A percentile compares a stretch with the other conserved stretches of the same genome.
These are phyloP conservation scores for Anisognathus igniventris DNA, from an alignment of 2,797 vertebrate genomes.

Conservation along the genomic window DNA sequence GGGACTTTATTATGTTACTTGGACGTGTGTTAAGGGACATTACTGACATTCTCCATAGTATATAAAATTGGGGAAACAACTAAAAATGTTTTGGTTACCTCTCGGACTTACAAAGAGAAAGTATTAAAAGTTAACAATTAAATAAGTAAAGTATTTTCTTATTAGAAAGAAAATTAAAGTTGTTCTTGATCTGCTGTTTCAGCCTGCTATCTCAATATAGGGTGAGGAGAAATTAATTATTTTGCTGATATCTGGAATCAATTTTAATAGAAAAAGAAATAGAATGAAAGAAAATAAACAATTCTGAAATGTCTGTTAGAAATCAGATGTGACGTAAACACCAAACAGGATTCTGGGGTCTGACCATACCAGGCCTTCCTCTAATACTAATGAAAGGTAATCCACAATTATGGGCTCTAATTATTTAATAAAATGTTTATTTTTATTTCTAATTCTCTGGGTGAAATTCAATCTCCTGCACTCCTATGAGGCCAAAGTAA, in stretches of 20 bases:
- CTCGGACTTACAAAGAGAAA: slow-evolving; percentile 27
- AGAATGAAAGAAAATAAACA: slow-evolving; percentile 15
- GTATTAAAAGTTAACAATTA: slow-evolving; percentile 65
- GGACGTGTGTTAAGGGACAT: slow-evolving; percentile 67
- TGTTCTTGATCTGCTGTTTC: slow-evolving; percentile 37
- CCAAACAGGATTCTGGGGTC: neutral
- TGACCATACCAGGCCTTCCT: neutral
- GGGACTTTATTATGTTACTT: slow-evolving; percentile 62
- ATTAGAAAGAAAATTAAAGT: slow-evolving; percentile 65
- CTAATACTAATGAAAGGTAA: slow-evolving; percentile 30
- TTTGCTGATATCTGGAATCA: slow-evolving; percentile 48
- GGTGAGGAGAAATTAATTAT: slow-evolving; percentile 41
- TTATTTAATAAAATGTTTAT: slow-evolving; percentile 58
- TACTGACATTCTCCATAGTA: slow-evolving; percentile 65
- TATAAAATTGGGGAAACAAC: slow-evolving; percentile 72
- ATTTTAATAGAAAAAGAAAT: slow-evolving; percentile 14
- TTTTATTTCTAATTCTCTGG: slow-evolving; percentile 31
- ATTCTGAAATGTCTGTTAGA: slow-evolving; percentile 7
- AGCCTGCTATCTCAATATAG: slow-evolving; percentile 1
- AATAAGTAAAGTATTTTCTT: slow-evolving; percentile 55
- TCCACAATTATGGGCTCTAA: neutral
- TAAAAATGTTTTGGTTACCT: slow-evolving; percentile 71
- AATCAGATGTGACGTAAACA: neutral
- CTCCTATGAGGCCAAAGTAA: neutral
- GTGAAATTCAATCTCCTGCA: slow-evolving; percentile 30